Conservation (phyloP, 2,113 vertebrate species). For the Ahaetulla prasina region DNA sequence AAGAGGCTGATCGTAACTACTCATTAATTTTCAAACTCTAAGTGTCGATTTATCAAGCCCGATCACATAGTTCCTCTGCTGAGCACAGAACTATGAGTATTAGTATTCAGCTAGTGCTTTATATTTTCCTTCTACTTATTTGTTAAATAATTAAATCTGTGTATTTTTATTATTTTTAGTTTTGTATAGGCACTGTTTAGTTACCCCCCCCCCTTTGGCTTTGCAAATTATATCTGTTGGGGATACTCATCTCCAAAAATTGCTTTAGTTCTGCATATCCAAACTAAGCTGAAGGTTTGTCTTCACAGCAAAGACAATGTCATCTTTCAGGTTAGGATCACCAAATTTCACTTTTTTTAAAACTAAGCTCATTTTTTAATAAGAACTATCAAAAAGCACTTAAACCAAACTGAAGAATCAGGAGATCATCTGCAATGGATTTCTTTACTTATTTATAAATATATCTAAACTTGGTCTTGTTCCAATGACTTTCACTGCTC, state of each 20-base stretch:
- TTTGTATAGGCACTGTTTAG: neutral
- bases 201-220: neutral
- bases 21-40: too few relatives aligned
- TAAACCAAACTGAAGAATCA: neutral
- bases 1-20: too few relatives aligned
- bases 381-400: neutral
- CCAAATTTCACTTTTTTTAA: neutral
- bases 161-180: neutral
- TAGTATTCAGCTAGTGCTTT: too few relatives aligned
- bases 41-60: too few relatives aligned
- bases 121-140: neutral
- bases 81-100: too few relatives aligned
- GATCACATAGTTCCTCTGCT: too few relatives aligned
- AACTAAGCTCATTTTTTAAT: neutral
- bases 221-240: neutral
- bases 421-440: neutral
- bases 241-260: neutral
- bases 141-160: neutral
- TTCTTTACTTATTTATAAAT: neutral
- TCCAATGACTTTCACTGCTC: neutral
- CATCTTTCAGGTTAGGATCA: neutral
- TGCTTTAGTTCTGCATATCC: neutral
- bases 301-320: neutral
- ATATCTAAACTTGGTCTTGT: neutral
- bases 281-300: neutral